These are phyloP conservation scores for Urocyon cinereoargenteus DNA, from an alignment of 2,797 vertebrate genomes.

Conservation along the genomic window DNA sequence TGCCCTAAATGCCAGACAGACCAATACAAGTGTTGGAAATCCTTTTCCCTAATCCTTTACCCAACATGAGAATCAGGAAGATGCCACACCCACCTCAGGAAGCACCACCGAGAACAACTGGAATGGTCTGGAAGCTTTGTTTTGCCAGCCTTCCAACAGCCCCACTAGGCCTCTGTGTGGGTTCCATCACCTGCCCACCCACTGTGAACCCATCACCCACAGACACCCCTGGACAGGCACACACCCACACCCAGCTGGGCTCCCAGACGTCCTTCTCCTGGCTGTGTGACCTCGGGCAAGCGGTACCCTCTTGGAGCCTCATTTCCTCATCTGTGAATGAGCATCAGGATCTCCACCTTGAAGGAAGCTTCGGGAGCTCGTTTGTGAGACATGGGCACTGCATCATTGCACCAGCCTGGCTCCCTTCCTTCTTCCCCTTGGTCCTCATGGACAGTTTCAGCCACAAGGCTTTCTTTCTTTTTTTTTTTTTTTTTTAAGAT, in stretches of 20 bases:
- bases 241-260: not conserved
- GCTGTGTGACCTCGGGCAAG: not conserved
- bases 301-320: not conserved
- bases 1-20: not conserved
- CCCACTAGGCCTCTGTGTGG: not conserved
- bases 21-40: not conserved
- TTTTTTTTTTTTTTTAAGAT: no score
- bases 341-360: not conserved
- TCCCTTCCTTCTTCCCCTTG: not conserved
- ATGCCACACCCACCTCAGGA: not conserved
- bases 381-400: not conserved
- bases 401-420: not conserved
- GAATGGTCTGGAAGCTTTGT: not conserved
- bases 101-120: not conserved
- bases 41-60: not conserved
- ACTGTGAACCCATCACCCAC: not conserved
- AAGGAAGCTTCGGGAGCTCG: not conserved
- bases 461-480: no score
- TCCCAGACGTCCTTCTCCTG: not conserved
- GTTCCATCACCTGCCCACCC: not conserved
- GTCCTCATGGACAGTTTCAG: not conserved
- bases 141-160: not conserved
- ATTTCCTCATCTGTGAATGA: not conserved
- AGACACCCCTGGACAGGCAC: not conserved
- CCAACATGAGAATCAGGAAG: not conserved